Percentiles rank a stretch among this genome's conserved stretches.
Evolutionary conservation across 1,140 invertebrate genomes (phyloP).

Genomic region (Forficula auricularia): DNA sequence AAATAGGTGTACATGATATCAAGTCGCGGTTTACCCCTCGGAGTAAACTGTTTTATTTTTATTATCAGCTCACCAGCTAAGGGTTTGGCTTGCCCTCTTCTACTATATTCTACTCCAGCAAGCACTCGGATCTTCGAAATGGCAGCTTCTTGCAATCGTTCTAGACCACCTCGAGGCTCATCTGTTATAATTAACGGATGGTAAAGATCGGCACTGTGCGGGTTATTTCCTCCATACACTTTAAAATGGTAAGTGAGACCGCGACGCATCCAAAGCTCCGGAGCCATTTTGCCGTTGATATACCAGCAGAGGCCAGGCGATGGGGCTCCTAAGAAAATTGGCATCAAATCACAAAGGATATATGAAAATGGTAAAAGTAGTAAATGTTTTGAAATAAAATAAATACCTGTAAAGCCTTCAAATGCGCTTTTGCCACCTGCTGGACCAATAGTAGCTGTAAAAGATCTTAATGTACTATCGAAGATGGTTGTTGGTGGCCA

Average conservation of each 20-base stretch:
- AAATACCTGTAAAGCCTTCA: constrained; percentile 48
- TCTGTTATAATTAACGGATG: constrained; percentile 86
- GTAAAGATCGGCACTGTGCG: constrained; percentile 68
- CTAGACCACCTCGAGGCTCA: constrained; percentile 65
- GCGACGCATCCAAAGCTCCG: constrained; percentile 70
- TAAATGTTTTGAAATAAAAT: constrained; percentile 2
- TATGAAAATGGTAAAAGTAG: constrained; percentile 1
- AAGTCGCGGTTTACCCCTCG: no score
- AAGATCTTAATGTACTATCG: constrained; percentile 56
- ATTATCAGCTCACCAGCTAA: constrained; percentile 49
- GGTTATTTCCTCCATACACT: constrained; percentile 74
- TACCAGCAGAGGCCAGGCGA: constrained; percentile 53
- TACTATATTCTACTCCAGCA: constrained; percentile 67
- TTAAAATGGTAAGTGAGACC: constrained; percentile 67
- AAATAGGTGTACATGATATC: no score
- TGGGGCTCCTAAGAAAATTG: constrained; percentile 28
- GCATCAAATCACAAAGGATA: constrained; percentile 1
- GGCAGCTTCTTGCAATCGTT: constrained; percentile 48
- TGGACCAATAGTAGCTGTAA: constrained; percentile 61
- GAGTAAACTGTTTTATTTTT: no score
- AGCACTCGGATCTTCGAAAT: constrained; percentile 58
- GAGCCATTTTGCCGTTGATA: constrained; percentile 70
- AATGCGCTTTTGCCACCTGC: constrained; percentile 59
- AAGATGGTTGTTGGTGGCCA: constrained; percentile 65
- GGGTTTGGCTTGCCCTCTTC: constrained; percentile 56